Conservation (phyloP, 30 jellyfish, hydroid and myxozoan species). For the Phacellophora camtschatica region DNA sequence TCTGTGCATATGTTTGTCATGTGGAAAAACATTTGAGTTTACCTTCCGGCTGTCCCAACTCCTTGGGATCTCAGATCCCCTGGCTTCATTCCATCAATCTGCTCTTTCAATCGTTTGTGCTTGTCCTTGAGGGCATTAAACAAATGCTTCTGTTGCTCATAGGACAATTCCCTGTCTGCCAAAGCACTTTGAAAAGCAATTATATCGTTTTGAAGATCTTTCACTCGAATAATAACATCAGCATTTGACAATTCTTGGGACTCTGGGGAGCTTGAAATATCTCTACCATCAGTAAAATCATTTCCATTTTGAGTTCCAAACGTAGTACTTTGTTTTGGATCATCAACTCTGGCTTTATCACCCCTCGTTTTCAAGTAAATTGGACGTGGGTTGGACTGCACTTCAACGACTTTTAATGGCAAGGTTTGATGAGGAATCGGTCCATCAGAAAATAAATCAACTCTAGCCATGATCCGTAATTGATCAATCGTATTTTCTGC, state of each 20-base stretch:
- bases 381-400: conserved; percentile 56
- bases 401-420: conserved; percentile 17
- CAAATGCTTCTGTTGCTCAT: conserved; percentile 54
- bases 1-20: background rate
- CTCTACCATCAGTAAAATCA: background rate
- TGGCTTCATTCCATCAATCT: conserved; percentile 1
- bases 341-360: conserved; percentile 25
- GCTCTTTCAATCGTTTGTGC: conserved; percentile 49
- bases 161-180: conserved; percentile 64
- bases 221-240: conserved; percentile 18
- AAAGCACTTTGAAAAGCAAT: conserved; percentile 70
- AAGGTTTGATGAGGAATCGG: conserved; percentile 60
- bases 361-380: conserved; percentile 21
- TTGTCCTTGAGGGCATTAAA: conserved; percentile 77
- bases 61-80: conserved; percentile 9
- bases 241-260: background rate
- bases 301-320: background rate
- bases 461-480: conserved; percentile 78
- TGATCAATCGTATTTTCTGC: conserved; percentile 95
- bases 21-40: background rate
- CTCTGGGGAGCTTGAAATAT: background rate
- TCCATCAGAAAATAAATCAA: conserved; percentile 65
- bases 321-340: background rate
- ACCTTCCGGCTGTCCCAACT: conserved; percentile 18
- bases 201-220: conserved; percentile 64